Conservation (phyloP, 2,888 invertebrate genomes). For the Patella ulyssiponensis region DNA sequence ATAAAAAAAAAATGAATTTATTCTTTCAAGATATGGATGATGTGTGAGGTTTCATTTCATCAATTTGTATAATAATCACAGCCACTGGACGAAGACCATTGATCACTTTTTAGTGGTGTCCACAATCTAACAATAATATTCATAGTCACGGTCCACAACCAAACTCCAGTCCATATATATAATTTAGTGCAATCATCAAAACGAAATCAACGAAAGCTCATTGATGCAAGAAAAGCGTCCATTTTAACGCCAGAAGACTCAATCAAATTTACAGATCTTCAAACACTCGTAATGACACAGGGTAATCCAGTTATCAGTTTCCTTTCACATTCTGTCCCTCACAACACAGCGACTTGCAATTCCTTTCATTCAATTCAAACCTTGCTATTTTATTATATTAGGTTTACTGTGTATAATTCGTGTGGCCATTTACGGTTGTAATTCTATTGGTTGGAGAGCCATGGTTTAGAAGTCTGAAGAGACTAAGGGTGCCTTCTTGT, state of each 20-base stretch:
- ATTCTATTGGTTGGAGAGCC: neutral
- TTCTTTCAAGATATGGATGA: no score
- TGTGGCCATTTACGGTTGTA: constrained; percentile 5
- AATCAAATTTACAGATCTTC: constrained; percentile 10
- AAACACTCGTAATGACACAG: constrained; percentile 4
- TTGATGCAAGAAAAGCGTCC: neutral
- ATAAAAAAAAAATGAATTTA: no score
- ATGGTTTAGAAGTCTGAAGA: neutral
- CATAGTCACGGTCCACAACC: no score
- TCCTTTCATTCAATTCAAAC: constrained; percentile 6
- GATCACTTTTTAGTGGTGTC: no score
- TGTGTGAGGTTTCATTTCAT: no score
- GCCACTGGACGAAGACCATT: no score
- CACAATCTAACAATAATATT: no score
- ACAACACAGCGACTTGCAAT: neutral
- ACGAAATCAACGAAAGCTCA: neutral
- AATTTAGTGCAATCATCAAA: neutral
- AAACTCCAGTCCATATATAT: no score
- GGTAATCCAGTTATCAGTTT: neutral
- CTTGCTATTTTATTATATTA: neutral
- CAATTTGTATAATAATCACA: no score
- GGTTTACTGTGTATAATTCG: neutral
- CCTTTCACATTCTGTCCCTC: neutral
- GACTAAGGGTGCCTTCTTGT: neutral
- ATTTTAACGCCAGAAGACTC: constrained; percentile 4